Percentiles rank a stretch among this genome's conserved stretches.
Evolutionary conservation across 2,888 invertebrate species (phyloP).

Genomic region (Graphium colonna): DNA sequence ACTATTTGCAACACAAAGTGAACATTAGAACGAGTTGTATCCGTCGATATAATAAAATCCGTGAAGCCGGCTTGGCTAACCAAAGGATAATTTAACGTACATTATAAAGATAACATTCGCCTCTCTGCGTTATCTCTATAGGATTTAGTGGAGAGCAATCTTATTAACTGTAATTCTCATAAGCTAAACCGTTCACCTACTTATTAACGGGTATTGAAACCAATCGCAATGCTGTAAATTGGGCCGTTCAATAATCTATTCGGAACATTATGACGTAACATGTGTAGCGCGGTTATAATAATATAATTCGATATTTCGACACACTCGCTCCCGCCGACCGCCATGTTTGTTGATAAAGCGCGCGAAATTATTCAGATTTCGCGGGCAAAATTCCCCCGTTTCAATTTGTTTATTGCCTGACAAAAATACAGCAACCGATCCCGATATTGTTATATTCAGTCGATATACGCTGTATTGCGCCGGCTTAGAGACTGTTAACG

Average conservation of each 20-base stretch:
- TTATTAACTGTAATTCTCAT: slow-evolving; percentile 1
- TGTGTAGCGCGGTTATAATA: slow-evolving; percentile 30
- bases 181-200: slow-evolving; percentile 1
- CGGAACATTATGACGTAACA: slow-evolving; percentile 30
- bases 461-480: slow-evolving; percentile 44
- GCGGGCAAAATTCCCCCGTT: slow-evolving; percentile 46
- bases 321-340: slow-evolving; percentile 44
- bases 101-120: neutral
- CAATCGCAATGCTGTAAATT: slow-evolving; percentile 16
- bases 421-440: slow-evolving; percentile 40
- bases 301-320: slow-evolving; percentile 49
- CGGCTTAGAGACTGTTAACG: slow-evolving; percentile 37
- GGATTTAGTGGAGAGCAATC: neutral
- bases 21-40: too few relatives aligned
- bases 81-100: neutral
- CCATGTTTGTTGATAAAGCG: slow-evolving; percentile 63
- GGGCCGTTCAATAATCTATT: slow-evolving; percentile 28
- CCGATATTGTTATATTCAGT: slow-evolving; percentile 39
- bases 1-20: too few relatives aligned
- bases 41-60: neutral
- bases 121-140: slow-evolving; percentile 3
- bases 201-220: slow-evolving; percentile 16
- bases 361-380: slow-evolving; percentile 74
- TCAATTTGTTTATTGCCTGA: slow-evolving; percentile 53
- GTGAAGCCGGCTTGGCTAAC: neutral